Base-by-base conservation (phyloP, 23 tunicate species). In the Corella eumyota region DNA sequence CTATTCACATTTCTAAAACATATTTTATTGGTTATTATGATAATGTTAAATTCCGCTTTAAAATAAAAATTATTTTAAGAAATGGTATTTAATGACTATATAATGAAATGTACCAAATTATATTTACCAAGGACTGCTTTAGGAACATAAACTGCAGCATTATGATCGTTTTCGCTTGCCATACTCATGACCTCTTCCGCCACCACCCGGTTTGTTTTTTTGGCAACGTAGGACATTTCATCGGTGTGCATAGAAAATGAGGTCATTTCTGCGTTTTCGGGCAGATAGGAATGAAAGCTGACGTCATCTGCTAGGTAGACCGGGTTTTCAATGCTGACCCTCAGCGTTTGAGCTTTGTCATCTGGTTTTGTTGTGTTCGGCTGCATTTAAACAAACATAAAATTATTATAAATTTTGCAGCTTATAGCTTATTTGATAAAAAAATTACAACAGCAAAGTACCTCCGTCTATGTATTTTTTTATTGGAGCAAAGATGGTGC, bases 221-320 rank as follows among this genome's bases (percentile, higher is more conserved):
- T 51, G 15, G 27, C 57, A n/a, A 6, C 23, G 57, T 51, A 51
- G 57, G 57, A 7, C 21, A 19, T 27, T 11, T 27, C 57, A 34
- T 62, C 67, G 5, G 67, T 34, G 7, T 62, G 20, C 67, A 62
- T 62, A 5, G 51, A 62, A 36, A 62, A 62, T 9, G 51, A 34
- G 54, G 67, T 6, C 57, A 35, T 34, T 36, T 62, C 67, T 7
- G 67, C 67, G 36, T 11, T 15, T 15, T 62, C 67, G 20, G 67
- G 67, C 4, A 62, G 51, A 25, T 34, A 62, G 51, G 56, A 54
- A 30, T 62, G 67, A 7, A 34, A 62, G 5, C 67, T 54, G 22
- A 62, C 29, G 34, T 62, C 67, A 15, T 62, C 34, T 35, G 67
- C 50, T 34, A 54, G 9, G 67, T 4, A 9, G 28, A 19, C 67